phyloP scores from a whole-genome alignment of 2,113 vertebrate genomes.

The Misgurnus anguillicaudatus region DNA sequence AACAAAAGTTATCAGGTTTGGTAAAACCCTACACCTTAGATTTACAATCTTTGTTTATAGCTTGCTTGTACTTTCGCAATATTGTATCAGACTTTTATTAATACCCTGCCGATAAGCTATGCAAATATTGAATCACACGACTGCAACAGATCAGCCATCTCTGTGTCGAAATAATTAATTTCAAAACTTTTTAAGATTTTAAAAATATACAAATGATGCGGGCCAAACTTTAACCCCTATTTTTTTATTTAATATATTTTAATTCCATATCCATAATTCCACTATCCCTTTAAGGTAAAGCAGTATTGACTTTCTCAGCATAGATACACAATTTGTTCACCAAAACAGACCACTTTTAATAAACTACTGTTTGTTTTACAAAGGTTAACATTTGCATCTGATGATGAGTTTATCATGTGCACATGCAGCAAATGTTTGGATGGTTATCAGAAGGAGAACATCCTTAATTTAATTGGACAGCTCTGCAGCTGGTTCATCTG shows the following conservation, averaged over 20 bases:
- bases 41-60: too few species aligned
- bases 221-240: too few species aligned
- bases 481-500: slow-evolving; percentile 41
- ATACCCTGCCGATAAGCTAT: slow-evolving; percentile 11
- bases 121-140: not conserved
- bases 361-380: not conserved
- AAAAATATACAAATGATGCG: too few species aligned
- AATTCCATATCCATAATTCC: too few species aligned
- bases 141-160: not conserved
- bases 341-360: not conserved
- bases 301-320: not conserved
- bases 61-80: not conserved
- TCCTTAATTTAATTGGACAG: slow-evolving; percentile 48
- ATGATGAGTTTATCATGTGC: not conserved
- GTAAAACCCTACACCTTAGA: too few species aligned
- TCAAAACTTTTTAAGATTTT: too few species aligned
- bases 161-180: not conserved
- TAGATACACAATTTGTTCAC: not conserved
- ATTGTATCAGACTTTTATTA: not conserved
- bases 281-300: too few species aligned
- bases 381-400: not conserved
- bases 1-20: too few species aligned
- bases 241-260: too few species aligned
- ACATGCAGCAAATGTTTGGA: slow-evolving; percentile 8
- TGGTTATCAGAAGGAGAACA: slow-evolving; percentile 15